Evolutionary conservation across 1,140 invertebrate species (phyloP), one percentile per base, ranked within the genome.

Genomic region (Aphidius gifuensis): DNA sequence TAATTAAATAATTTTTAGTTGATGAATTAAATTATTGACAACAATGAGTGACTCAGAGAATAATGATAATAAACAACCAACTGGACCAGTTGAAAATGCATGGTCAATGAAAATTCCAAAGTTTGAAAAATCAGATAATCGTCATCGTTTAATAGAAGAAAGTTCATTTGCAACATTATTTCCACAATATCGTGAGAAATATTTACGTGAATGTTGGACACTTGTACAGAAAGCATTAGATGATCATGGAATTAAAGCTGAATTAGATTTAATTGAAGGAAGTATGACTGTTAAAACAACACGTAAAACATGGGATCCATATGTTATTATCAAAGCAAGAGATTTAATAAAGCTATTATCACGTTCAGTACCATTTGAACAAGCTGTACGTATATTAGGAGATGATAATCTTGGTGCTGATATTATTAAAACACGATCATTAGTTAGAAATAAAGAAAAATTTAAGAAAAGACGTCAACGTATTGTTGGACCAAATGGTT

Each of bases 291-390:
- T 99, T 0, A 86, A 85, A 75, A 99, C 98, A 0, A 99, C 96
- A 1, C 85, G 94, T 56, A 97, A 98, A 83, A 99, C 97, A 3
- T 99, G 94, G 94, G 98, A 99, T 85, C 98, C 98, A 0, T 99
- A 93, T 68, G 93, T 98, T 49, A 94, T 99, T 50, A 86, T 99
- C 7, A 99, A 99, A 82, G 94, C 96, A 7, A 85, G 97, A 66
- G 98, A 99, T 78, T 86, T 99, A 79, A 93, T 99, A 62, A 98
- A 97, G 77, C 80, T 99, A 4, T 76, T 99, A 62, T 93, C 97
- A 3, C 82, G 98, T 69, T 97, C 95, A 79, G 97, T 99, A 11
- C 96, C 97, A 0, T 96, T 92, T 73, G 97, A 99, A 80, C 96
- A 99, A 80, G 95, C 94, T 3, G 83, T 88, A 7, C 82, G 86